These are phyloP conservation scores for Andricus grossulariae DNA, from an alignment of 1,140 invertebrate species.

Conservation along the genomic window DNA sequence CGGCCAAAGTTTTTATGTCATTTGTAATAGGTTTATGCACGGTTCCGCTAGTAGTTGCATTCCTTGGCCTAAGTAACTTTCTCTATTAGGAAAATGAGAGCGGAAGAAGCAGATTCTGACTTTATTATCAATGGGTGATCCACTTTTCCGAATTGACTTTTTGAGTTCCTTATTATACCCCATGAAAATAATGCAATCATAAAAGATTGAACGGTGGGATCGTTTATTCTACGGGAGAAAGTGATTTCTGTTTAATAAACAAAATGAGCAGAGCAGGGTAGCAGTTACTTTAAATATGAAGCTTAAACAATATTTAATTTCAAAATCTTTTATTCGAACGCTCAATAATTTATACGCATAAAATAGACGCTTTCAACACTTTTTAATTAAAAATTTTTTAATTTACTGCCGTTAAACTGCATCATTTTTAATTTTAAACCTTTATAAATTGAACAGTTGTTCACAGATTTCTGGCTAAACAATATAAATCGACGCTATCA, in stretches of 20 bases:
- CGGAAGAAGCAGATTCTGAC: conserved; percentile 14
- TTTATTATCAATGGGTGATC: conserved; percentile 26
- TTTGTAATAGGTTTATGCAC: background rate
- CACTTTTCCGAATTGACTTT: conserved; percentile 3
- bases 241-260: background rate
- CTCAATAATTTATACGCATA: no score
- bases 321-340: no score
- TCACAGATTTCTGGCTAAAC: no score
- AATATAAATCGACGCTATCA: no score
- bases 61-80: conserved; percentile 10
- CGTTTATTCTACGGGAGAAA: conserved; percentile 2
- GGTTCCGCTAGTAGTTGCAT: conserved; percentile 10
- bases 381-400: no score
- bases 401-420: no score
- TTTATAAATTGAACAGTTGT: no score
- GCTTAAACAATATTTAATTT: no score
- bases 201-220: background rate
- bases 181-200: background rate
- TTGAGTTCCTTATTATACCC: conserved; percentile 21
- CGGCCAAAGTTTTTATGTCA: background rate
- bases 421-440: no score
- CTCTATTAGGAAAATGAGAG: conserved; percentile 30
- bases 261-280: background rate
- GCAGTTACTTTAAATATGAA: no score
- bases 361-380: no score